Evolutionary conservation across 2,113 vertebrate genomes (phyloP), one percentile per base, ranked within the genome.

Genomic region (Equus quagga): DNA sequence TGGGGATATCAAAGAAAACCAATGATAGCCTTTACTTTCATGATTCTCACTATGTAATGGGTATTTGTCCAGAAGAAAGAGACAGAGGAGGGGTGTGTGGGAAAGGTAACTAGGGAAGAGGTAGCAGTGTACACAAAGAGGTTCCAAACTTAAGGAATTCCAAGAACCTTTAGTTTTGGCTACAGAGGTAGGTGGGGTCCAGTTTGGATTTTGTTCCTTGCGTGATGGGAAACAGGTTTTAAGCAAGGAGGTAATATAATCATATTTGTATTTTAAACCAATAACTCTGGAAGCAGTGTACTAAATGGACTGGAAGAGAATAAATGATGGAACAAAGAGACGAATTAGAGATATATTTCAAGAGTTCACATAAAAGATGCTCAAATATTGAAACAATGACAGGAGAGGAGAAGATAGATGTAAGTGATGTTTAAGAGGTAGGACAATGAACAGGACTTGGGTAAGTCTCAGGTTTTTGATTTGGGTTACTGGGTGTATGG

Each of bases 191-290:
- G 26, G 24, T 5, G 88, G 17, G 31, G 36, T 73, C 67, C 17
- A 83, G 36, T 69, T 69, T 84, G 70, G 70, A 51, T 89, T 94
- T 96, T 89, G 89, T 60, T 26, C 76, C 65, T 79, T 33, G 80
- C 49, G 44, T 96, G 49, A 89, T 8, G 18, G 23, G 19, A 81
- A 87, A 79, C 24, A 56, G 19, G 44, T 94, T 84, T 87, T 70
- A 88, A 79, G 12, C 44, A 87, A 75, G 75, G 17, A 82, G 31
- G 41, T 58, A 87, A 54, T 21, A 65, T 26, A 85, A 81, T 69
- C 41, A 56, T 60, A 75, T 87, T 80, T 94, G 12, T 10, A 88
- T 93, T 91, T 84, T 49, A 97, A 95, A 85, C 83, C 83, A 95
- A 49, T 36, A 31, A 94, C 80, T 90, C 23, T 94, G 49, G 15